These are phyloP conservation scores for Phoxinus phoxinus DNA, from an alignment of 2,113 vertebrate genomes.

Conservation along the genomic window DNA sequence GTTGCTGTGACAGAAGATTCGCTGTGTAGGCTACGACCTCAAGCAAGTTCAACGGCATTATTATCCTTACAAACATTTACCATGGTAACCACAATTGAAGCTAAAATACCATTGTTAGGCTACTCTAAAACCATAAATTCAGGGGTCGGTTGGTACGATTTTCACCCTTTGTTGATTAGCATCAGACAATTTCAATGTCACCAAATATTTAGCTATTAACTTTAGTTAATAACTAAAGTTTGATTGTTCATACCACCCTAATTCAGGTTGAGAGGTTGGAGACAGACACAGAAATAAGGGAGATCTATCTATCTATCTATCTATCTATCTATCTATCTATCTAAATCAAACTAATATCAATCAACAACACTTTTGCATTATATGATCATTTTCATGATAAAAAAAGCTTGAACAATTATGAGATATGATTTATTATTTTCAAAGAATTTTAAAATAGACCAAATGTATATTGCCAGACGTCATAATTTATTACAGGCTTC, in stretches of 20 bases:
- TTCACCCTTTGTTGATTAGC: neutral
- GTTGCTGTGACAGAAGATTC: slow-evolving; percentile 14
- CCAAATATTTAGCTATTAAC: neutral
- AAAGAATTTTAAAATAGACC: too few species aligned
- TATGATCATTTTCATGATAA: neutral
- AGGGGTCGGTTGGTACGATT: neutral
- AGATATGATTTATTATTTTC: neutral
- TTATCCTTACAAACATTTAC: neutral
- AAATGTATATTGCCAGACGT: neutral
- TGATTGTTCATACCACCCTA: neutral
- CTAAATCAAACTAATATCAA: too few species aligned
- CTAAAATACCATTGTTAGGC: neutral
- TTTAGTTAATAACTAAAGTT: neutral
- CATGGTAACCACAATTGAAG: neutral
- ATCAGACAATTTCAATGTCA: neutral
- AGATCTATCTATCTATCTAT: too few species aligned
- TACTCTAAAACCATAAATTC: neutral
- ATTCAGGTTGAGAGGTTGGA: neutral
- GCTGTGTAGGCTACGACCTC: slow-evolving; percentile 7
- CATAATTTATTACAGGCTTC: neutral
- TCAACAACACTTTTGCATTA: neutral
- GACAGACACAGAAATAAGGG: neutral
- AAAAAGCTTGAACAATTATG: neutral
- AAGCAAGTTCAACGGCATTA: slow-evolving; percentile 21
- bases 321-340: too few species aligned